Percentiles rank a stretch among this genome's conserved stretches.
These are phyloP conservation scores for Myioborus miniatus DNA, from an alignment of 2,797 vertebrate genomes.

Conservation along the genomic window DNA sequence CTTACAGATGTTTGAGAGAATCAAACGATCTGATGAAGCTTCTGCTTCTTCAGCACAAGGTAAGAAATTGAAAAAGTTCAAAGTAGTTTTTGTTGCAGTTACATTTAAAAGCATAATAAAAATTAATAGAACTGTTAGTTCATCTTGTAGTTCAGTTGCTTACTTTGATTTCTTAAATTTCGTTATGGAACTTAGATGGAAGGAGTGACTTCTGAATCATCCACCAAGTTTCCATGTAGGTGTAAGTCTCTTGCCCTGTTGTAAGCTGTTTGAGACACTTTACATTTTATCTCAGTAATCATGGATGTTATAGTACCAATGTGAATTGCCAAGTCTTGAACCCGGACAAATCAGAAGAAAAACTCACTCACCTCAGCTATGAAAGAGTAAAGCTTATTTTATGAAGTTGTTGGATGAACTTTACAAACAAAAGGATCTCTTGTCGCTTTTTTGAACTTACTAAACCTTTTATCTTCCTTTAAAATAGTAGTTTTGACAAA, in stretches of 20 bases:
- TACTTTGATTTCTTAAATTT: background rate
- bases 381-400: background rate
- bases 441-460: background rate
- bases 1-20: constrained; percentile 76
- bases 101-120: background rate
- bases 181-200: background rate
- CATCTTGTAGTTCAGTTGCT: background rate
- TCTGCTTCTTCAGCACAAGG: constrained; percentile 76
- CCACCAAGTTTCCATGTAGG: background rate
- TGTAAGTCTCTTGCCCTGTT: background rate
- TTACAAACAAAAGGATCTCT: background rate
- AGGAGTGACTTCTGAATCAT: background rate
- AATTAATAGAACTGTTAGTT: background rate
- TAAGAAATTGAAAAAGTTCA: constrained; percentile 45
- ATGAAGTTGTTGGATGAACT: background rate
- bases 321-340: background rate
- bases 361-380: background rate
- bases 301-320: background rate
- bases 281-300: background rate
- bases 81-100: background rate
- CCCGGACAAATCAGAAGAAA: background rate
- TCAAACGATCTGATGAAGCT: constrained; percentile 73
- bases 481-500: background rate
- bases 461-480: background rate
- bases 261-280: background rate